Conservation (phyloP, 2,113 vertebrate genomes). For the Poeciliopsis occidentalis region DNA sequence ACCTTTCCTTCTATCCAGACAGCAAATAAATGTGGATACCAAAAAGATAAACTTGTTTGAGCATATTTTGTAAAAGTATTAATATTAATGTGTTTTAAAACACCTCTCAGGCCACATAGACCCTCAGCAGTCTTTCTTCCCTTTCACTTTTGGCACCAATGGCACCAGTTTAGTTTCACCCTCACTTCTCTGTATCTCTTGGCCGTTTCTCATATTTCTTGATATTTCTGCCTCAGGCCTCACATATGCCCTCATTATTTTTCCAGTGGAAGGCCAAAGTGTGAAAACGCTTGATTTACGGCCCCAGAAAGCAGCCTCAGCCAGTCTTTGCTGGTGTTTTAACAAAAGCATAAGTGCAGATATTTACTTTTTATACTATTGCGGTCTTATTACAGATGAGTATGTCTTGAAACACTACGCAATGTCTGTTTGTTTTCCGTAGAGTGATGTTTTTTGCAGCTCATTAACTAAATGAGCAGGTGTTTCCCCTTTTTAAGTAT, state of each 20-base stretch:
- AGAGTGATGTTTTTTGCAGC: constrained; percentile 61
- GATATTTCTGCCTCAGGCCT: constrained; percentile 53
- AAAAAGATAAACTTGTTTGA: neutral
- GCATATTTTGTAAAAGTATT: neutral
- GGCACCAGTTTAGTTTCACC: constrained; percentile 43
- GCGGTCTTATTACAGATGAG: constrained; percentile 60
- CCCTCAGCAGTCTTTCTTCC: neutral
- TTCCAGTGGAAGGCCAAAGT: constrained; percentile 41
- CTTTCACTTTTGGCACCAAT: constrained; percentile 23
- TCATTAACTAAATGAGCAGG: constrained; percentile 76
- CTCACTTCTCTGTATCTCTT: constrained; percentile 29
- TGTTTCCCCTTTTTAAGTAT: constrained; percentile 73
- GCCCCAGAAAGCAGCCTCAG: constrained; percentile 45
- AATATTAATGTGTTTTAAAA: neutral
- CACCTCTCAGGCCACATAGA: neutral
- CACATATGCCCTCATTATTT: constrained; percentile 61
- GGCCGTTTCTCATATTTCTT: constrained; percentile 55
- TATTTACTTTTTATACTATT: constrained; percentile 68
- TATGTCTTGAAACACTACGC: constrained; percentile 55
- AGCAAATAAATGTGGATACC: neutral
- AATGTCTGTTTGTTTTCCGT: constrained; percentile 70
- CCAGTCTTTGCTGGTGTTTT: constrained; percentile 50
- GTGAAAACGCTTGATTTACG: constrained; percentile 69
- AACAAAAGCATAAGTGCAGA: constrained; percentile 62
- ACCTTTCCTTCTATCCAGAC: neutral